These are phyloP conservation scores for Odontomachus brunneus DNA, from an alignment of 1,140 invertebrate species.

Conservation along the genomic window DNA sequence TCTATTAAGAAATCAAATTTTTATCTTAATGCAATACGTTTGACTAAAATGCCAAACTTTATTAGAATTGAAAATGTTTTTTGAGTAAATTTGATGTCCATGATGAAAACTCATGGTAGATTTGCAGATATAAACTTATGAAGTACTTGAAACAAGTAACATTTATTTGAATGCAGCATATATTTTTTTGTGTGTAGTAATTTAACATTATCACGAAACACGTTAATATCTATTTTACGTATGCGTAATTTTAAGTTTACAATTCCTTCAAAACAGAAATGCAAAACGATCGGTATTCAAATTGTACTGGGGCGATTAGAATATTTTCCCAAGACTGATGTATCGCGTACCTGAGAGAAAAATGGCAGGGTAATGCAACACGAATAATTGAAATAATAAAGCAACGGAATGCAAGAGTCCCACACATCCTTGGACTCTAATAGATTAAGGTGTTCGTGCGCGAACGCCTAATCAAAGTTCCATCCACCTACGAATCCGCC, in stretches of 20 bases:
- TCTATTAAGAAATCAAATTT: too few relatives aligned
- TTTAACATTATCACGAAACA: too few relatives aligned
- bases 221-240: background rate
- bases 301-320: background rate
- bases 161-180: too few relatives aligned
- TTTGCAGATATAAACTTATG: too few relatives aligned
- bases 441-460: conserved; percentile 9
- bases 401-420: background rate
- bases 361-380: background rate
- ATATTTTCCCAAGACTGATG: background rate
- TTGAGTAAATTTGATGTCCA: too few relatives aligned
- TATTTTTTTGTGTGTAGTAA: too few relatives aligned
- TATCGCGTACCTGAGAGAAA: background rate
- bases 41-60: too few relatives aligned
- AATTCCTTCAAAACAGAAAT: background rate
- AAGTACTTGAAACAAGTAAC: too few relatives aligned
- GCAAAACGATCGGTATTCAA: background rate
- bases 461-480: conserved; percentile 31
- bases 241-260: background rate
- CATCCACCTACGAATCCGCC: conserved; percentile 18
- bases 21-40: too few relatives aligned
- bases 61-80: too few relatives aligned
- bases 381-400: background rate
- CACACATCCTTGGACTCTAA: background rate
- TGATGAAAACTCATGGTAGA: too few relatives aligned